Evolutionary conservation across 2,113 vertebrate species (phyloP).

Genomic region (Anolis sagrei): DNA sequence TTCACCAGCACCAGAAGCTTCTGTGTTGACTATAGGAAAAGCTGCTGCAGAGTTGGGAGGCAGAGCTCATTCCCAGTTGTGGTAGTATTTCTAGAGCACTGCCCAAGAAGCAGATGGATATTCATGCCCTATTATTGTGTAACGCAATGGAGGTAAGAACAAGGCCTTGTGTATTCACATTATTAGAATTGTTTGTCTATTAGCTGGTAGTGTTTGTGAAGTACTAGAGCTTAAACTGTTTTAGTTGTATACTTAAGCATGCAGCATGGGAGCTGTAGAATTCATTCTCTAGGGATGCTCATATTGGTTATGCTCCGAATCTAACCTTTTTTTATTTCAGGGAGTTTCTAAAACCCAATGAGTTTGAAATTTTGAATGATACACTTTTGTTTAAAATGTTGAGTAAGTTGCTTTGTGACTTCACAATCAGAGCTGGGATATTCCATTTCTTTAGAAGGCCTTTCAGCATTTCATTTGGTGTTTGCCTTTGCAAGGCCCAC

Average conservation of each 20-base stretch:
- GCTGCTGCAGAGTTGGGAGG: background rate
- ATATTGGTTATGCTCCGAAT: background rate
- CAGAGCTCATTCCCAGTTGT: background rate
- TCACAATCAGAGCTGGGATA: too few species aligned
- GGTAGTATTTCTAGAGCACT: background rate
- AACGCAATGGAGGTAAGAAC: background rate
- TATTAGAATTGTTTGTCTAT: background rate
- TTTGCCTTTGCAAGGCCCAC: too few species aligned
- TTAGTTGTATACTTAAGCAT: background rate
- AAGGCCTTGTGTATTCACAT: background rate
- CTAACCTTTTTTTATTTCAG: background rate
- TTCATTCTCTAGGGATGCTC: background rate
- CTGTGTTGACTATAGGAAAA: background rate
- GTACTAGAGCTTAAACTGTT: background rate
- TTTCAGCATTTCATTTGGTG: too few species aligned
- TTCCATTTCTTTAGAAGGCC: too few species aligned
- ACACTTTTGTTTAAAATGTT: background rate
- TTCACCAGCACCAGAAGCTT: background rate
- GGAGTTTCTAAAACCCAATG: background rate
- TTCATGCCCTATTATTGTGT: too few species aligned
- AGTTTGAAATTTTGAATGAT: background rate
- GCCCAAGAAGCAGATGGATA: background rate
- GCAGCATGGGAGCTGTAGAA: background rate
- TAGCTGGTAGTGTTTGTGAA: background rate
- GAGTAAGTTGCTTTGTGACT: too few species aligned